These are phyloP conservation scores for Zaprionus nigranus DNA, from an alignment of 1,140 invertebrate genomes.

Conservation along the genomic window DNA sequence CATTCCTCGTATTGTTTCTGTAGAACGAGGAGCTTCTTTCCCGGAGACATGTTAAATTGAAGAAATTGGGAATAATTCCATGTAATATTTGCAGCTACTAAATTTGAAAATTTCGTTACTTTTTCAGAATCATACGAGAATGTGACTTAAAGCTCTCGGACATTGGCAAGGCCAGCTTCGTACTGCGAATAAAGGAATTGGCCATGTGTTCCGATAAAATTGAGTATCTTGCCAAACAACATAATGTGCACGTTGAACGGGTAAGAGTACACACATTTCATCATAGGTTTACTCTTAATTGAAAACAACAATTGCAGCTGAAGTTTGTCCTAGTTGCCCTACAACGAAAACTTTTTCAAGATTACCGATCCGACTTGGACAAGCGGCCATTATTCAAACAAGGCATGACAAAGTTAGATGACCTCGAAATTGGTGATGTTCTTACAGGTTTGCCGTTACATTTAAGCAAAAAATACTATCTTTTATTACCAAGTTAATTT, in stretches of 20 bases:
- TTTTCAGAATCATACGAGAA: constrained; percentile 84
- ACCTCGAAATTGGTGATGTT: constrained; percentile 86
- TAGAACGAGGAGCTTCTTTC: constrained; percentile 30
- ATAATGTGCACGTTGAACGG: constrained; percentile 85
- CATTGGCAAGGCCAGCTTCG: constrained; percentile 85
- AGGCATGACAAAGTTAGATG: constrained; percentile 86
- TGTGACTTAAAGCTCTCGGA: constrained; percentile 84
- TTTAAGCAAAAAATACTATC: neutral
- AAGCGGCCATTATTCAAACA: constrained; percentile 89
- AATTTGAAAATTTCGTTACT: constrained; percentile 34
- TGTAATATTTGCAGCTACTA: neutral
- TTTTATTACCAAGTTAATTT: neutral
- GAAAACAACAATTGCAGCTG: constrained; percentile 71
- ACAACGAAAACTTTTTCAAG: constrained; percentile 87
- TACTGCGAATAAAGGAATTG: constrained; percentile 82
- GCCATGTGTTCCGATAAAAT: constrained; percentile 45
- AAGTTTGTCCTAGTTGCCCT: constrained; percentile 89
- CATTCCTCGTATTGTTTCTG: constrained; percentile 40
- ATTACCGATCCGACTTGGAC: constrained; percentile 87
- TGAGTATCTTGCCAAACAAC: constrained; percentile 84
- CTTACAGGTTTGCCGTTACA: constrained; percentile 83
- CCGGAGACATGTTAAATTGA: constrained; percentile 19
- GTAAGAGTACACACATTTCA: constrained; percentile 33
- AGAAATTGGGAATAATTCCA: neutral
- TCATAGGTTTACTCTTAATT: neutral